Evolutionary conservation across 2,113 vertebrate genomes (phyloP).

Genomic region (Numida meleagris): DNA sequence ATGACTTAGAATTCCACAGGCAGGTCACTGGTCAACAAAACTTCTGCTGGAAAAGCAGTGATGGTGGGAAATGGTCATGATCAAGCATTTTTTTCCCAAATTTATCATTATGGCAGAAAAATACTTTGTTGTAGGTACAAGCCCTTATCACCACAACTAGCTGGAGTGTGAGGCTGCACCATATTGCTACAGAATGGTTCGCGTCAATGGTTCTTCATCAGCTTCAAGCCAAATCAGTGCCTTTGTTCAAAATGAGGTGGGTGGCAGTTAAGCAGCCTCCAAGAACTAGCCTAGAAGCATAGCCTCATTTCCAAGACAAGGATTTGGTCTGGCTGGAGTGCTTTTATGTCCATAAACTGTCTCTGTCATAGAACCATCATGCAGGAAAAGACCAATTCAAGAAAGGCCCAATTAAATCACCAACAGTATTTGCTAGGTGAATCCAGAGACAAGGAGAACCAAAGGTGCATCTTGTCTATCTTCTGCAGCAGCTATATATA

Average conservation of each 20-base stretch:
- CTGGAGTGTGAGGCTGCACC: rapidly evolving
- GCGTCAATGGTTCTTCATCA: neutral
- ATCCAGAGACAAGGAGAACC: neutral
- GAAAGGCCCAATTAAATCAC: neutral
- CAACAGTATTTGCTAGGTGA: neutral
- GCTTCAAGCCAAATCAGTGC: neutral
- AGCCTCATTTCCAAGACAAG: neutral
- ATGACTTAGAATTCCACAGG: neutral
- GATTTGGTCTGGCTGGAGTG: neutral
- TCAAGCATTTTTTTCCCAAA: neutral
- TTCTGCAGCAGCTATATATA: neutral
- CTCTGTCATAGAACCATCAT: neutral
- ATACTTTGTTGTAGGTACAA: neutral
- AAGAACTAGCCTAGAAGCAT: neutral
- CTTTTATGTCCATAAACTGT: rapidly evolving
- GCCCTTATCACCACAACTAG: neutral
- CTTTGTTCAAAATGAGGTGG: neutral
- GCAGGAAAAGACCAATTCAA: neutral
- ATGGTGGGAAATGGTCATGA: neutral
- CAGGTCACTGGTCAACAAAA: neutral
- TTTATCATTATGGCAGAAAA: neutral
- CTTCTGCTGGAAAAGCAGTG: neutral
- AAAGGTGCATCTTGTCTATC: neutral
- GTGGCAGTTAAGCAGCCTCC: neutral
- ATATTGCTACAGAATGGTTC: neutral